Base-by-base conservation (phyloP, 2,888 invertebrate species). In the Ichneumoninae sp. region DNA sequence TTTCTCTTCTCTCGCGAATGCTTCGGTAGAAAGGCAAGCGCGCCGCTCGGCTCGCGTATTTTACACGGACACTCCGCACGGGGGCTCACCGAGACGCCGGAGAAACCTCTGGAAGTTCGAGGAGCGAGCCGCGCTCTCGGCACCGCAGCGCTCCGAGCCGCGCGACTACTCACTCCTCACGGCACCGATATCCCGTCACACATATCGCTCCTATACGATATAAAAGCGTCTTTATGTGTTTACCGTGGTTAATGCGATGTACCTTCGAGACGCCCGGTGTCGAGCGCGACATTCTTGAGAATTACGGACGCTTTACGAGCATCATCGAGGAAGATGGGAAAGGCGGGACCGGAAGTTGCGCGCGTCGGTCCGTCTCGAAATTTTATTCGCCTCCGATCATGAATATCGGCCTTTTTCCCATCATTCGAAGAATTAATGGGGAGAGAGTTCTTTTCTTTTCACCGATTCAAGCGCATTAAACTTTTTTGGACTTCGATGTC, bases 101-200 rank as follows among this genome's bases (percentile, higher is more conserved):
- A 89, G 90, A 90, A 90, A 90, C 89, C 86, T 90, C 88, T 89
- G 84, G 88, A 90, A 87, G 87, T 86, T 85, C 85, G 85, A 74
- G 62, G 79, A 65, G 62, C 77, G 77, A 54, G 79, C 66, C 80
- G 16, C 44, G 44, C 74, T 75, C 47, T 78, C 78, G 19, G 36
- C n/a, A 62, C 19, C 30, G 30, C 57, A 40, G 40, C 40, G 40
- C 40, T 74, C 47, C 30, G 47, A 33, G 16, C 54, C 22, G 66
- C 81, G 68, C 71, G 71, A 81, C 80, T 75, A 60, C 75, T 84
- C 60, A 66, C 52, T 54, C 62, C 66, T 79, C 66, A 66, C 72
- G 71, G 76, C 72, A 72, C 72, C 62, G 76, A 80, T 74, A 72
- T 80, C 71, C 57, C 80, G 30, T 69, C 68, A 68, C 68, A 77